Percentiles rank a stretch among this genome's conserved stretches.
These are phyloP conservation scores for Cataglyphis livida DNA, from an alignment of 2,888 invertebrate genomes.

Conservation along the genomic window DNA sequence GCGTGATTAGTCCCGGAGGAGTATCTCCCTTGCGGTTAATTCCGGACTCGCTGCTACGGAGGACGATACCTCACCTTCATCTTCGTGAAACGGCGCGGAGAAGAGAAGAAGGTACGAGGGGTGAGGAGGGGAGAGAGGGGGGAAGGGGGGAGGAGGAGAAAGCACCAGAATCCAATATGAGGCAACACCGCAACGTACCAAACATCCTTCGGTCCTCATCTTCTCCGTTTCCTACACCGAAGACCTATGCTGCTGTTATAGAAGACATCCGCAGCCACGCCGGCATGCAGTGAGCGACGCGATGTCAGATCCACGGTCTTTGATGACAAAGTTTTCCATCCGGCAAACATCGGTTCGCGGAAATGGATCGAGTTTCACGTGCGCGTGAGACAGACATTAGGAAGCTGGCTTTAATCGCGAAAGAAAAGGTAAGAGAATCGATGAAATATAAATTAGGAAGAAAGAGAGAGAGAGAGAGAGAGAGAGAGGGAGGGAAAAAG, in stretches of 20 bases:
- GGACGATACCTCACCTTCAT: slow-evolving; percentile 68
- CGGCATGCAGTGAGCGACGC: slow-evolving; percentile 59
- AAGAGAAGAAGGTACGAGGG: slow-evolving; percentile 31
- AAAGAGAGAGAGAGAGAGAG: no score
- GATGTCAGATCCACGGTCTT: slow-evolving; percentile 69
- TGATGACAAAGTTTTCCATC: slow-evolving; percentile 79
- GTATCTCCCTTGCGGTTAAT: slow-evolving; percentile 72
- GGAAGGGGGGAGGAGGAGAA: slow-evolving; percentile 36
- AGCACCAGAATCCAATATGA: slow-evolving; percentile 81
- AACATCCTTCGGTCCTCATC: slow-evolving; percentile 81
- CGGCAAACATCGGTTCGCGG: slow-evolving; percentile 76
- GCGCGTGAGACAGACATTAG: slow-evolving; percentile 54
- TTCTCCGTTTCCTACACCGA: slow-evolving; percentile 72
- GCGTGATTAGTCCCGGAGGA: slow-evolving; percentile 73
- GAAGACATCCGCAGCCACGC: slow-evolving; percentile 66
- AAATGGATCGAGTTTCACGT: slow-evolving; percentile 75
- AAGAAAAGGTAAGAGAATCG: slow-evolving; percentile 61
- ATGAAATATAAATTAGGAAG: neutral
- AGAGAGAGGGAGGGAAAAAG: no score
- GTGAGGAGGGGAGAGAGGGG: neutral
- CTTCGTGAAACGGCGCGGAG: slow-evolving; percentile 44
- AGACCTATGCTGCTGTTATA: slow-evolving; percentile 67
- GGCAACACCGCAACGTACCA: slow-evolving; percentile 82
- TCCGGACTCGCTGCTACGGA: slow-evolving; percentile 65
- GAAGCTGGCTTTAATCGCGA: slow-evolving; percentile 70